These are phyloP conservation scores for Zosterops japonicus DNA, from an alignment of 2,113 vertebrate genomes.

Conservation along the genomic window DNA sequence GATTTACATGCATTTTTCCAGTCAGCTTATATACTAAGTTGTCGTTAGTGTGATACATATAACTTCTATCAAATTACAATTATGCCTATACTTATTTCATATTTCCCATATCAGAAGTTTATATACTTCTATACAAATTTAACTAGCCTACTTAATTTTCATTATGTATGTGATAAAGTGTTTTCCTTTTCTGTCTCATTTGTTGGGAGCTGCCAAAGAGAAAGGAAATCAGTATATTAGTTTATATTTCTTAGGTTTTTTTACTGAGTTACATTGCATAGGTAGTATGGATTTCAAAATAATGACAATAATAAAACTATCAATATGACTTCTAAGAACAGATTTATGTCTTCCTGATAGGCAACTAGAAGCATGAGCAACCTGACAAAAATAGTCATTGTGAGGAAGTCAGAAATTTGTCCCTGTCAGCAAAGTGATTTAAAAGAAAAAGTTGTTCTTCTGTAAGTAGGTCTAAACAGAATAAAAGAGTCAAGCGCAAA, in stretches of 20 bases:
- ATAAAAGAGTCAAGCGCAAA: neutral
- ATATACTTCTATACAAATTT: neutral
- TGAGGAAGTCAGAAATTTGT: neutral
- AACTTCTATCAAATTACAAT: neutral
- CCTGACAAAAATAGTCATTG: neutral
- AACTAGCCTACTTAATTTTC: neutral
- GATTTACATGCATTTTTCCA: neutral
- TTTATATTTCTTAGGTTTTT: neutral
- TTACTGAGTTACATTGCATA: neutral
- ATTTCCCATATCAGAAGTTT: neutral
- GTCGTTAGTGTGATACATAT: neutral
- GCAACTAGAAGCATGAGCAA: neutral
- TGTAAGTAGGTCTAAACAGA: neutral
- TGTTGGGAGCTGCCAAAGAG: neutral
- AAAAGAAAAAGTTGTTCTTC: neutral
- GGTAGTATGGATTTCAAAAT: neutral
- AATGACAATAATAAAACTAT: neutral
- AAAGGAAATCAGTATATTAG: neutral
- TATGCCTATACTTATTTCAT: neutral
- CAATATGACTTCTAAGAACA: neutral
- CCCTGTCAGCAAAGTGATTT: neutral
- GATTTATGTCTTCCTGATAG: neutral
- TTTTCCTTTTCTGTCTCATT: neutral
- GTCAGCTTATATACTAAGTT: neutral
- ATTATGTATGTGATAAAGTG: neutral